Conservation (phyloP, 2,797 vertebrate genomes). For the Sardinella longiceps region DNA sequence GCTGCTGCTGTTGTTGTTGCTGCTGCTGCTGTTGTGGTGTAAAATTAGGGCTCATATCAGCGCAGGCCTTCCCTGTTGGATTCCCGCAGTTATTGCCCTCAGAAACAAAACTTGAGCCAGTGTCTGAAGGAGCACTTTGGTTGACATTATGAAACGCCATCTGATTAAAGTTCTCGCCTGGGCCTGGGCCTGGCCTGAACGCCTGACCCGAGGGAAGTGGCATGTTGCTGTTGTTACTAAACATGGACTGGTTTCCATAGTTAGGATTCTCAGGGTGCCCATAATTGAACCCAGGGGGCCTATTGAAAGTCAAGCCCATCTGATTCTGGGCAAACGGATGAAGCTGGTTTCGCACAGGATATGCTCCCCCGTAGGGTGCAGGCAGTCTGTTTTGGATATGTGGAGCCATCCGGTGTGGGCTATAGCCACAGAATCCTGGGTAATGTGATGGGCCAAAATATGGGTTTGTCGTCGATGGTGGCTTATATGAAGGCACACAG, state of each 20-base stretch:
- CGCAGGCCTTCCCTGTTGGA: conserved; percentile 52
- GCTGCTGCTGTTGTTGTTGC: conserved; percentile 55
- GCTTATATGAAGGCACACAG: conserved; percentile 75
- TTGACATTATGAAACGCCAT: conserved; percentile 63
- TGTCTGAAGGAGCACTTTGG: conserved; percentile 68
- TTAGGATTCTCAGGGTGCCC: conserved; percentile 70
- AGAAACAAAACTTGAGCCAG: conserved; percentile 68
- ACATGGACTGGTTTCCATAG: conserved; percentile 72
- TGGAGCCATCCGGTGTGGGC: conserved; percentile 76
- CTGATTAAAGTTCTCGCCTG: conserved; percentile 73
- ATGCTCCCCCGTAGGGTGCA: conserved; percentile 71
- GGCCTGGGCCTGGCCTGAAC: conserved; percentile 73
- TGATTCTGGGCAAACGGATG: conserved; percentile 77
- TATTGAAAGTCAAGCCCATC: conserved; percentile 73
- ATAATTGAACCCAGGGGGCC: conserved; percentile 74
- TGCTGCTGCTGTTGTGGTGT: conserved; percentile 53
- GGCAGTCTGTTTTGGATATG: conserved; percentile 76
- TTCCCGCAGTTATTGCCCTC: conserved; percentile 69
- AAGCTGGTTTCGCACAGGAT: conserved; percentile 75
- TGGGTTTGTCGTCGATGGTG: conserved; percentile 67
- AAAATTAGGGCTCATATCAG: conserved; percentile 73
- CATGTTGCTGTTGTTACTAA: conserved; percentile 67
- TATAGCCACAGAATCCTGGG: conserved; percentile 74
- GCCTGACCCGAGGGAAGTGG: conserved; percentile 69
- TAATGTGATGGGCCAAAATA: conserved; percentile 75